Evolutionary conservation across 2,797 vertebrate genomes (phyloP), one percentile per base, ranked within the genome.

Genomic region (Aselliscus stoliczkanus): DNA sequence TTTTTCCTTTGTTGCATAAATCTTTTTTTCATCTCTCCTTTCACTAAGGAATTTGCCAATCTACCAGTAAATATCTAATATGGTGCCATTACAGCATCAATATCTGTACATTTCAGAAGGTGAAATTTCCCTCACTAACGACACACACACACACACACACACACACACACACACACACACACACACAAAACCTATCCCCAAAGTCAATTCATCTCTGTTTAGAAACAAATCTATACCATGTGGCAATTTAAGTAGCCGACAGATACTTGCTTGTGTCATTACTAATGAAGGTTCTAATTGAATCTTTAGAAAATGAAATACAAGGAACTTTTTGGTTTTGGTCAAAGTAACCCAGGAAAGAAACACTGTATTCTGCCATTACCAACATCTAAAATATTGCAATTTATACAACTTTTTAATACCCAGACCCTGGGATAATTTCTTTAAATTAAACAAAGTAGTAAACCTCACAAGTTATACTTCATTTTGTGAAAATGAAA

Each of bases 261-360:
- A 85, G 60, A 80, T 80, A 79, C 6, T 50, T 76, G n/a, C 13
- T 75, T 76, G 70, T 79, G 37, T 29, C 72, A 65, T 75, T 70
- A 70, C 11, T 91, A 77, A 69, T 50, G 75, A 88, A 79, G 23
- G 85, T 75, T 86, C 31, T 67, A 72, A 52, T 81, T 90, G 31
- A 94, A 37, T 84, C 44, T 96, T 84, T 37, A 96, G 82, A 37
- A 50, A 96, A 93, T 54, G 15, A 90, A 86, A 65, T 54, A 34
- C 21, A 93, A 91, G 39, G 14, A 94, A 90, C 2, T n/a, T 88
- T 79, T 56, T 60, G 17, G 27, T 84, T 75, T 69, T 20, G 13
- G 44, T 67, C 69, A 93, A 80, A 86, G 58, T 73, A 80, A 82
- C 65, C 20, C 39, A 90, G 29, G 52, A 88, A 27, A 75, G 25